Evolutionary conservation across 2,888 invertebrate species (phyloP).

Genomic region (Thereva nobilitata): DNA sequence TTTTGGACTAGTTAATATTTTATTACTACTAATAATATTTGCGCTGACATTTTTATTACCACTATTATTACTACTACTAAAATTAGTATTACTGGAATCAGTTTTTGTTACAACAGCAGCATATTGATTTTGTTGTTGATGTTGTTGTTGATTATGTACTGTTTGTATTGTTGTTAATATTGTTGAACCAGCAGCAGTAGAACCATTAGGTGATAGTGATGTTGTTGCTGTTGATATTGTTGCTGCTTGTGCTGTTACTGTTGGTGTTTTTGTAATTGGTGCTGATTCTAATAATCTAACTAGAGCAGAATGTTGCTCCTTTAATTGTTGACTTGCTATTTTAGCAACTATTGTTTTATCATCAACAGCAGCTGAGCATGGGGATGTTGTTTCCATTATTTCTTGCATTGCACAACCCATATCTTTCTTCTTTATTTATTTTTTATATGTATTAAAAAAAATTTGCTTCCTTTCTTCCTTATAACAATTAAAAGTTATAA

Average conservation of each 20-base stretch:
- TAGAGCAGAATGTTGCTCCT: constrained; percentile 67
- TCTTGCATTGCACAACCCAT: constrained; percentile 60
- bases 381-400: constrained; percentile 40
- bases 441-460: background rate
- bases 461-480: no score
- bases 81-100: constrained; percentile 25
- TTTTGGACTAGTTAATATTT: constrained; percentile 31
- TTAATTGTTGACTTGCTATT: constrained; percentile 58
- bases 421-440: constrained; percentile 35
- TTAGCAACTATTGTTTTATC: constrained; percentile 30
- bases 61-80: constrained; percentile 20
- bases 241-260: constrained; percentile 31
- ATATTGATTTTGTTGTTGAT: constrained; percentile 34
- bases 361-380: constrained; percentile 44
- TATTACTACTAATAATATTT: constrained; percentile 12
- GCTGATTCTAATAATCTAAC: constrained; percentile 67
- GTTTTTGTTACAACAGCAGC: constrained; percentile 2
- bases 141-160: constrained; percentile 36
- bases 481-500: no score
- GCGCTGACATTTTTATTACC: constrained; percentile 20
- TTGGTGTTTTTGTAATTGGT: constrained; percentile 48
- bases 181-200: background rate
- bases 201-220: constrained; percentile 34
- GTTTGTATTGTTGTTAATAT: constrained; percentile 39
- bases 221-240: constrained; percentile 37